phyloP scores from a whole-genome alignment of 2,113 vertebrate genomes.

The Takifugu flavidus region DNA sequence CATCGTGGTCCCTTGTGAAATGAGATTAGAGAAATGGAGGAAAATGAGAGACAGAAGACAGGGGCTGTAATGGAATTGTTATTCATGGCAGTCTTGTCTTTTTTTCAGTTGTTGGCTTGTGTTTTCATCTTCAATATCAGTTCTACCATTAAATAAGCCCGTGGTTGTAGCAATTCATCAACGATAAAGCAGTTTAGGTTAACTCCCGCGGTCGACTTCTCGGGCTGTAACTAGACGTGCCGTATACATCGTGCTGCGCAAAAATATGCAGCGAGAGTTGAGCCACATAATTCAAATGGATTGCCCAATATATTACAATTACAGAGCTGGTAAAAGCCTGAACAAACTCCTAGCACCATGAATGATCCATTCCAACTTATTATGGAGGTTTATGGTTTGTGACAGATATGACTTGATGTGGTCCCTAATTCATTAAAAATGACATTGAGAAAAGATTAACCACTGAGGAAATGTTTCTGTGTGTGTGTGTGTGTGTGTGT shows the following conservation, averaged over 20 bases:
- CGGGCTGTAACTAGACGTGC: constrained; percentile 4
- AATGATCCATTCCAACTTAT: constrained; percentile 66
- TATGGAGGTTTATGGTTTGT: constrained; percentile 72
- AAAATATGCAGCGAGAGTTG: constrained; percentile 15
- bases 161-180: constrained; percentile 41
- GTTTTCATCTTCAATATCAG: constrained; percentile 43
- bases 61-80: constrained; percentile 61
- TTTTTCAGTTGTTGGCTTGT: constrained; percentile 34
- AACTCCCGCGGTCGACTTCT: too few species aligned
- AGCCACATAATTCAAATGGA: constrained; percentile 47
- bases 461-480: constrained; percentile 16
- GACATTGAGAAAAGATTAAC: constrained; percentile 70
- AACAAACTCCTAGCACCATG: constrained; percentile 42
- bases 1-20: constrained; percentile 55
- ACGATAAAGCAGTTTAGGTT: neutral
- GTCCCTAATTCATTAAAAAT: constrained; percentile 71
- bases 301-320: constrained; percentile 61
- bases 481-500: constrained; percentile 10
- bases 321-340: constrained; percentile 39
- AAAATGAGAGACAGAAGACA: constrained; percentile 56
- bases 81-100: constrained; percentile 54
- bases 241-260: constrained; percentile 15
- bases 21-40: constrained; percentile 62
- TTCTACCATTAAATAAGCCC: constrained; percentile 45
- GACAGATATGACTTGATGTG: constrained; percentile 67